Evolutionary conservation across 2,888 invertebrate species (phyloP).

Genomic region (Cynaeus angustus): DNA sequence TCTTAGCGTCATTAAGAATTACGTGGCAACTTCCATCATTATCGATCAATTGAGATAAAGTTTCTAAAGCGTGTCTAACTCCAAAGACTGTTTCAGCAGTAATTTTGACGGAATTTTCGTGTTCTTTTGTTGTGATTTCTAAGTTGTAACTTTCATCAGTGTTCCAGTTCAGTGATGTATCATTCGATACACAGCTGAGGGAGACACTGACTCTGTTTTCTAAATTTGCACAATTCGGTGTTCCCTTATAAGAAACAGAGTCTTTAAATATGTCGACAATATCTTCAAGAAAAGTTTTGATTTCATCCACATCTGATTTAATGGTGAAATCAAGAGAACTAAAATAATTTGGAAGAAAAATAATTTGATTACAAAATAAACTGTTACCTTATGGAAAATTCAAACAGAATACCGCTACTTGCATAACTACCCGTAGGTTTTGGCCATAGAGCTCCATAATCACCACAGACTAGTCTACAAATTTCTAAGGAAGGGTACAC

Average conservation of each 20-base stretch:
- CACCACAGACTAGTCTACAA: slow-evolving; percentile 81
- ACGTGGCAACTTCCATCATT: slow-evolving; percentile 72
- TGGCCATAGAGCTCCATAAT: slow-evolving; percentile 82
- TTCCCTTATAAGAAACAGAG: not conserved
- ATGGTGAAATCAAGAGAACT: slow-evolving; percentile 16
- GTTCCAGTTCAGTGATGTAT: slow-evolving; percentile 76
- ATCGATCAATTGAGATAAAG: slow-evolving; percentile 80
- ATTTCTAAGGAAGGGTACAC: slow-evolving; percentile 70
- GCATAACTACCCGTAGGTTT: slow-evolving; percentile 75
- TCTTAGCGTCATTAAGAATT: slow-evolving; percentile 76
- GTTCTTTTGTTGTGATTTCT: slow-evolving; percentile 66
- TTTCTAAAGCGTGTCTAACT: slow-evolving; percentile 84
- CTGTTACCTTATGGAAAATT: slow-evolving; percentile 26
- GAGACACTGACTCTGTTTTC: slow-evolving; percentile 75
- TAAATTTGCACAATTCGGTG: slow-evolving; percentile 64
- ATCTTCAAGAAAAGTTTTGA: slow-evolving; percentile 12
- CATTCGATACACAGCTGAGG: slow-evolving; percentile 73
- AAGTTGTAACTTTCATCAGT: slow-evolving; percentile 83
- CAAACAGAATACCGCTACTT: slow-evolving; percentile 12
- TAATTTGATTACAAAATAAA: no score
- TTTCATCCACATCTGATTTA: not conserved
- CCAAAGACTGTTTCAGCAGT: slow-evolving; percentile 78
- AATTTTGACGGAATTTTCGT: slow-evolving; percentile 31
- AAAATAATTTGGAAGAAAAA: not conserved
- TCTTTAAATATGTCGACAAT: slow-evolving; percentile 6